These are phyloP conservation scores for Pterocles gutturalis DNA, from an alignment of 2,113 vertebrate species.

Conservation along the genomic window DNA sequence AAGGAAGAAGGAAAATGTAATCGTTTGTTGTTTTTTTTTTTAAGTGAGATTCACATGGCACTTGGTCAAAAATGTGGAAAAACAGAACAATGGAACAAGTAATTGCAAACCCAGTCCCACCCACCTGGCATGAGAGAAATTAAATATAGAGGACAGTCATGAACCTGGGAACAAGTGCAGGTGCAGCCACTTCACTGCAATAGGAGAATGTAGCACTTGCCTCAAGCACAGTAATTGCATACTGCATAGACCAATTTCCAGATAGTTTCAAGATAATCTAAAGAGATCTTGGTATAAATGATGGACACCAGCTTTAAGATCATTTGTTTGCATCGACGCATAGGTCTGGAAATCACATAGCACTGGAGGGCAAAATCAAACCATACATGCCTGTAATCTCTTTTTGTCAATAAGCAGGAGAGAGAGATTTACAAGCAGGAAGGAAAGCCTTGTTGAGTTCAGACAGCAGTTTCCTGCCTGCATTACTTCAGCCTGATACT, in stretches of 20 bases:
- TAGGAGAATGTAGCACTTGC: background rate
- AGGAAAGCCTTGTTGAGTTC: slow-evolving; percentile 76
- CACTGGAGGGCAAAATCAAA: slow-evolving; percentile 71
- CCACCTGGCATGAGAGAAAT: slow-evolving; percentile 5
- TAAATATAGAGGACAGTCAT: background rate
- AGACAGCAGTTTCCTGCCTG: slow-evolving; percentile 77
- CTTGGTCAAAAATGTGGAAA: slow-evolving; percentile 11
- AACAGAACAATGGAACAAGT: slow-evolving; percentile 36
- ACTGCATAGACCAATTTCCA: background rate
- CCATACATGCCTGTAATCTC: slow-evolving; percentile 52
- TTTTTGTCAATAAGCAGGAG: slow-evolving; percentile 76
- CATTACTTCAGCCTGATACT: slow-evolving; percentile 71
- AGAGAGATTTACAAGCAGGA: slow-evolving; percentile 79
- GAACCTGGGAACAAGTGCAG: background rate
- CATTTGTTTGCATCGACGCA: background rate
- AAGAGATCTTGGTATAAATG: background rate
- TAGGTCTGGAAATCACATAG: slow-evolving; percentile 44
- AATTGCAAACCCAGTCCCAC: slow-evolving; percentile 3
- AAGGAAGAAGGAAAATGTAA: slow-evolving; percentile 34
- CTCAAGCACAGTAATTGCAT: background rate
- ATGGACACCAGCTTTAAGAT: background rate
- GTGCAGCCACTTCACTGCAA: background rate
- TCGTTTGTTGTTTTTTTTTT: background rate
- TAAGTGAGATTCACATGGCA: slow-evolving; percentile 34
- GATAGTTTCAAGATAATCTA: background rate